Conservation (phyloP, 1,140 invertebrate species). For the Pseudomyrmex sp. region DNA sequence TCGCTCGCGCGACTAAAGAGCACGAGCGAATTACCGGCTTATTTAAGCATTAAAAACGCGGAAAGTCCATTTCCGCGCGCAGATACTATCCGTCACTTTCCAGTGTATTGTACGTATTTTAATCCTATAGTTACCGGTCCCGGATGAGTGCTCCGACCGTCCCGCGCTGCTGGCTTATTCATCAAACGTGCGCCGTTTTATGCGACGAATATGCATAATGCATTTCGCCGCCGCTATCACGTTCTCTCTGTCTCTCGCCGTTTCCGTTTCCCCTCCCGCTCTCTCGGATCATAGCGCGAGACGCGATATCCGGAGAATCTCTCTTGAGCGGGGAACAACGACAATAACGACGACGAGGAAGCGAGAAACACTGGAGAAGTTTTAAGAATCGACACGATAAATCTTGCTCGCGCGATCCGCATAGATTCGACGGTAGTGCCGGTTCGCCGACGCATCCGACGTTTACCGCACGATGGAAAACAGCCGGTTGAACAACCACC, state of each 20-base stretch:
- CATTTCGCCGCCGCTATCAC: slow-evolving; percentile 21
- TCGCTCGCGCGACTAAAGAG: background rate
- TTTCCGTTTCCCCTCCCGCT: background rate
- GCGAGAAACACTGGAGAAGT: background rate
- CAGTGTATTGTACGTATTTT: slow-evolving; percentile 7
- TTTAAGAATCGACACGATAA: slow-evolving; percentile 55
- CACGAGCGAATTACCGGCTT: background rate
- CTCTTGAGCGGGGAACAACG: background rate
- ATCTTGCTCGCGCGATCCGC: slow-evolving; percentile 55
- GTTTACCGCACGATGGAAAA: slow-evolving; percentile 75
- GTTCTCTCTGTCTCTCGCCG: slow-evolving; percentile 3
- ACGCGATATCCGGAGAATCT: slow-evolving; percentile 2
- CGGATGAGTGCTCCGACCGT: background rate
- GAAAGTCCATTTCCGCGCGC: background rate
- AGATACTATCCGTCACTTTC: background rate
- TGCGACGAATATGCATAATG: slow-evolving; percentile 37
- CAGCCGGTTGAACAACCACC: slow-evolving; percentile 56
- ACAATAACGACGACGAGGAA: background rate
- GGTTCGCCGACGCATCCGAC: slow-evolving; percentile 65
- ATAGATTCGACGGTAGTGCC: slow-evolving; percentile 53
- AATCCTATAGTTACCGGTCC: slow-evolving; percentile 6
- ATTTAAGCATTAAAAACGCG: background rate
- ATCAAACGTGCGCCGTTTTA: slow-evolving; percentile 30
- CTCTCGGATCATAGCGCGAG: background rate
- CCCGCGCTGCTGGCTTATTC: slow-evolving; percentile 20